A percentile compares a stretch with the other conserved stretches of the same genome.
These are phyloP conservation scores for Limnothrissa miodon DNA, from an alignment of 2,113 vertebrate species.

Conservation along the genomic window DNA sequence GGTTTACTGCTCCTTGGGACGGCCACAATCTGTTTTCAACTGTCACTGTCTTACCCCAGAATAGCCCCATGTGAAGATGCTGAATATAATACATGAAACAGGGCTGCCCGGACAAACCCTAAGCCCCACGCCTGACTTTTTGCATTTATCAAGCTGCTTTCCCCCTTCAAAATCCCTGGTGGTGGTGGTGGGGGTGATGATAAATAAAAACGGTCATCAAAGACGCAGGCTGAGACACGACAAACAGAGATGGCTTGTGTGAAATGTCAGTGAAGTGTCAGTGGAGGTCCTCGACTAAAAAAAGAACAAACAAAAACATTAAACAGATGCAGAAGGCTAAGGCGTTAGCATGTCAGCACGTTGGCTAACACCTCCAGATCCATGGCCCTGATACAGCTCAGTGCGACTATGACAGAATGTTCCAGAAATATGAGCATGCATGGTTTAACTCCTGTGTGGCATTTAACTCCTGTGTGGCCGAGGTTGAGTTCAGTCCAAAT, in stretches of 20 bases:
- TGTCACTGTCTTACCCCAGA: background rate
- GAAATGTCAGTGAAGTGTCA: background rate
- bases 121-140: background rate
- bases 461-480: background rate
- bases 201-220: constrained; percentile 4
- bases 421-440: background rate
- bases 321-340: background rate
- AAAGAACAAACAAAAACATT: background rate
- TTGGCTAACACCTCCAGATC: background rate
- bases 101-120: background rate
- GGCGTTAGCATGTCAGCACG: background rate
- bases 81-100: constrained; percentile 2
- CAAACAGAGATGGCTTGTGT: background rate
- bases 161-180: background rate
- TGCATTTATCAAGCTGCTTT: background rate
- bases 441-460: background rate
- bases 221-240: background rate
- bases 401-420: background rate
- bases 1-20: background rate
- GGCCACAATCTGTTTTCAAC: constrained; percentile 3
- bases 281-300: background rate
- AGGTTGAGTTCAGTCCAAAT: background rate
- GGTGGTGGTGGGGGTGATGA: too few species aligned
- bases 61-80: background rate
- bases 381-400: background rate